Base-by-base conservation (phyloP, 2,113 vertebrate species). In the Hydrochoerus hydrochaeris region DNA sequence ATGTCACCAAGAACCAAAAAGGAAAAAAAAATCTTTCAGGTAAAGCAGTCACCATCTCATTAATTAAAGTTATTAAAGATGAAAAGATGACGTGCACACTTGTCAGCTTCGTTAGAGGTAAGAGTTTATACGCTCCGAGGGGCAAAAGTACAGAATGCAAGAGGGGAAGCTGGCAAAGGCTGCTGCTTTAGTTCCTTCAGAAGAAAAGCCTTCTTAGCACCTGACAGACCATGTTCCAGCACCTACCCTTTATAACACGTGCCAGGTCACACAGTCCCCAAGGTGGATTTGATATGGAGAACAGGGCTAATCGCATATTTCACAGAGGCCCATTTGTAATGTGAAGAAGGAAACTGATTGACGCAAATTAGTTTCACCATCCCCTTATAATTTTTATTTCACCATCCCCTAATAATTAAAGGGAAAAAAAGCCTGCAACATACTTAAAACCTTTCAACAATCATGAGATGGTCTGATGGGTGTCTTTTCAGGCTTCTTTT, bases 1-100 rank as follows among this genome's bases (percentile, higher is more conserved):
- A 60, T 82, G 2, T 93, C 77, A 81, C 67, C 63, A 91, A 71
- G 12, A 92, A 49, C 16, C 46, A 78, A 32, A 32, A 77, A 19
- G 38, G 5, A 58, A 26, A 57, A 85, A 60, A n/a, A 71, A 13
- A 4, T 67, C 14, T 87, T 75, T 58, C 60, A 80, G 11, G 4
- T 46, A 65, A 90, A 63, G 30, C 1, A 67, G 22, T 46, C 73
- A 49, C 26, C 30, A 73, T 96, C 60, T 71, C 60, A 54, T 38
- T 95, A 84, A 67, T 95, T 46, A 80, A 90, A 20, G 24, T 35
- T 32, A 57, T 22, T 85, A 90, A 94, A 82, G n/a, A 71, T 88
- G 38, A 54, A 85, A 94, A 88, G 32, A 62, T 26, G 28, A 65
- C 44, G n/a, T 22, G 17, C 17, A 32, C 24, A 20, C 71, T 62